Evolutionary conservation across 2,888 invertebrate species (phyloP), one percentile per base, ranked within the genome.

Genomic region (Atherix ibis): DNA sequence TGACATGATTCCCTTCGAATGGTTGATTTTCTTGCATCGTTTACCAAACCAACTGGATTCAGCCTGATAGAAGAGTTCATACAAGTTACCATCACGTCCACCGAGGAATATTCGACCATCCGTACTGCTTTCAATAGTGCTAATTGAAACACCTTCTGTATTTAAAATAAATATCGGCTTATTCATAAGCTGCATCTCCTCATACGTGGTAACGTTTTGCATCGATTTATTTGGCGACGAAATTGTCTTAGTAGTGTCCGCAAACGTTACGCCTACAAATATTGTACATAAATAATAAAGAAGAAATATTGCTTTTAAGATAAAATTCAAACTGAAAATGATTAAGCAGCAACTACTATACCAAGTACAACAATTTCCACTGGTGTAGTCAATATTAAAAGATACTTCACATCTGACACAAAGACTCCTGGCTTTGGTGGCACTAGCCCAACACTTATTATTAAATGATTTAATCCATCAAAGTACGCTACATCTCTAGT

Each of bases 401-500:
- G 66, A 63, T 88, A 83, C 62, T 85, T 85, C 9, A 98, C 85
- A 58, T 88, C 84, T 42, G 71, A 71, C 50, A 88, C 84, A 55
- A 95, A 92, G 33, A 94, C 85, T 38, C 81, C 83, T 22, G 74
- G 60, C 58, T 85, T 92, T 1, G 95, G 94, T 52, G 74, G 76
- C 0, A 91, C 79, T 39, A 98, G 63, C 2, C 88, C 92, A 35
- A 95, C 92, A 56, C 87, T 82, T 30, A 95, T 71, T 50, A 98
- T 95, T 2, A 92, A 81, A 58, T 95, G 92, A 45, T 79, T 84
- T 2, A 97, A 67, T 1, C 92, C 92, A 68, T 97, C 95, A 63
- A 84, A 97, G 61, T 89, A 97, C 2, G 95, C 92, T 17, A 97
- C 76, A 67, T 98, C 97, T 40, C 80, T 74, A 32, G 88, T 85